Evolutionary conservation across 64 coral and sea anemone species (phyloP).

Genomic region (Actinia tenebrosa): DNA sequence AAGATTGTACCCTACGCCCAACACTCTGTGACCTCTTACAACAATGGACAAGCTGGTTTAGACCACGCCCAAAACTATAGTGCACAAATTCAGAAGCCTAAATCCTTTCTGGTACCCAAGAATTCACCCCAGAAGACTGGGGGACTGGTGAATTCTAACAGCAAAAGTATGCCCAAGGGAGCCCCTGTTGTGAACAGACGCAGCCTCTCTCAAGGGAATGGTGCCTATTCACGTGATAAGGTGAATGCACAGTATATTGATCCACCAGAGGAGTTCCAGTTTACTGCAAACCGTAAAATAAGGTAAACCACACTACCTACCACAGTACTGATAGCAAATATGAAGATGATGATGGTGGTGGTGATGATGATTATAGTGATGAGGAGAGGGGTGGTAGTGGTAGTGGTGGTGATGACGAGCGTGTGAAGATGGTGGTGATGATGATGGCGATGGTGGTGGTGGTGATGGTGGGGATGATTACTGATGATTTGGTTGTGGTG

Average conservation of each 20-base stretch:
- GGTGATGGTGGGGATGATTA: too few relatives aligned
- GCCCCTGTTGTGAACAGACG: constrained; percentile 45
- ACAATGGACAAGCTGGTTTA: constrained; percentile 65
- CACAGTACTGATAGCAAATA: not conserved
- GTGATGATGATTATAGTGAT: not conserved
- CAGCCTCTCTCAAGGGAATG: constrained; percentile 49
- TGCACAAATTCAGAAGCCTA: constrained; percentile 20
- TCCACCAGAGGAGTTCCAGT: constrained; percentile 96
- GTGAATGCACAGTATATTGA: constrained; percentile 90
- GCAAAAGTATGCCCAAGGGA: constrained; percentile 8
- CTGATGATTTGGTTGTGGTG: too few relatives aligned
- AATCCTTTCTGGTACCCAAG: constrained; percentile 80
- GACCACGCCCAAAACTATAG: constrained; percentile 55
- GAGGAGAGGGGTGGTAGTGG: too few relatives aligned
- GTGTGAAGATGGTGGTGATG: too few relatives aligned
- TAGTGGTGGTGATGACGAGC: not conserved
- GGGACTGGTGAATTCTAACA: not conserved
- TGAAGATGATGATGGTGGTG: not conserved
- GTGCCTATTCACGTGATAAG: constrained; percentile 20
- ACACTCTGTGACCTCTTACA: constrained; percentile 99
- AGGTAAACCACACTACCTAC: constrained; percentile 48
- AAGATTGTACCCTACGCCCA: constrained; percentile 96
- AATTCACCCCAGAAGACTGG: constrained; percentile 7
- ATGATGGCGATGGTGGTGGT: too few relatives aligned
- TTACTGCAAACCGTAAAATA: constrained; percentile 62